Base-by-base conservation (phyloP, 2,113 vertebrate species). In the Hemiscyllium ocellatum region DNA sequence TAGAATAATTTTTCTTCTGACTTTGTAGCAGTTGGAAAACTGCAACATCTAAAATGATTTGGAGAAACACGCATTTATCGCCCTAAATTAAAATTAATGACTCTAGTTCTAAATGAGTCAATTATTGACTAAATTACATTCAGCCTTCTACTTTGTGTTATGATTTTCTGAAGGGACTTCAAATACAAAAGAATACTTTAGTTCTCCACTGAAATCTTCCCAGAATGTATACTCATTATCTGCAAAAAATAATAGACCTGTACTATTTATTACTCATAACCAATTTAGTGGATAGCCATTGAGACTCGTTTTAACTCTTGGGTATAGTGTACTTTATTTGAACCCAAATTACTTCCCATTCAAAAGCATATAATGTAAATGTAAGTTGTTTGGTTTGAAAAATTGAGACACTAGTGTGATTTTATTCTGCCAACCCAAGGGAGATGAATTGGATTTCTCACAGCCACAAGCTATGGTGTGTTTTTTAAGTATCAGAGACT, bases 41-140 rank as follows among this genome's bases (percentile, higher is more conserved):
- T 2, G 70, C 69, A 52, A 70, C 66, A 94, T 68, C 66, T n/a
- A 70, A 95, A 95, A 95, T 33, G 69, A 72, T 72, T 95, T 72
- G 33, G 94, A 72, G n/a, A 95, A 95, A 26, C 42, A 26, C 33
- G 37, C 42, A 95, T 95, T 95, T 33, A 72, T 47, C 7, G 68
- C 72, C 94, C 94, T 76, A 52, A 95, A 72, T 52, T 68, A 95
- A 95, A 95, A 95, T 76, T 50, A 95, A 95, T 76, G 47, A 95
- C 69, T 47, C 47, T 76, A 2, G 4, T 50, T 69, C 22, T 72
- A 76, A 70, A 52, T 95, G 52, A 69, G 94, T 95, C 94, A 95
- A 95, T 72, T 50, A 72, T 68, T 26, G 69, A 33, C 69, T 52
- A 95, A 72, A 95, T 95, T 76, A 50, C n/a, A 76, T 33, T 50